phyloP scores from a whole-genome alignment of 2,113 vertebrate species.

The Scartelaos histophorus region DNA sequence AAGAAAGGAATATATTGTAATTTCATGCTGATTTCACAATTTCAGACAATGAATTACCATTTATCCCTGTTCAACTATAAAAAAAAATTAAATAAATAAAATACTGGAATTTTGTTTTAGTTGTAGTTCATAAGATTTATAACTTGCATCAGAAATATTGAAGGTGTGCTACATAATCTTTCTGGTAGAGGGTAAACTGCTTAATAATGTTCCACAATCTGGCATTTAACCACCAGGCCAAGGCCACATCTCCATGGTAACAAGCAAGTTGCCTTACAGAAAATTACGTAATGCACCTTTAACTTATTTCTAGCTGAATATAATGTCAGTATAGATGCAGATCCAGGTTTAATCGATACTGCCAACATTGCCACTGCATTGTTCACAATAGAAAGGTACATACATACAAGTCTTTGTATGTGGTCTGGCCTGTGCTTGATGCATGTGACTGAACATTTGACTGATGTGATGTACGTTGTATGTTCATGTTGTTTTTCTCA shows the following conservation, averaged over 20 bases:
- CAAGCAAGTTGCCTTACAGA: not conserved
- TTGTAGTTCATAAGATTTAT: not conserved
- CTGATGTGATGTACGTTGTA: slow-evolving; percentile 30
- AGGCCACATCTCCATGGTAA: not conserved
- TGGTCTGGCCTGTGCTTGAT: slow-evolving; percentile 46
- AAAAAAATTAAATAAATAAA: no score
- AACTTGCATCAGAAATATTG: no score
- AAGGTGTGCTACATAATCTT: no score
- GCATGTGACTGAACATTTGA: slow-evolving; percentile 46
- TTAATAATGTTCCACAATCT: no score
- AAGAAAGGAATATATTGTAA: not conserved
- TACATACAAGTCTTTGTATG: slow-evolving; percentile 1
- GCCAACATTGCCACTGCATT: not conserved
- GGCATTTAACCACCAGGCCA: no score
- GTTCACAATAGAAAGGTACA: not conserved
- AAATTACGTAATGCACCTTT: not conserved
- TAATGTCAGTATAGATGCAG: not conserved
- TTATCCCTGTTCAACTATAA: not conserved
- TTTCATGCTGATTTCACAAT: not conserved
- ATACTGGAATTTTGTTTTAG: not conserved
- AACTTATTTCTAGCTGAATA: not conserved
- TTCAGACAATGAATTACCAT: not conserved
- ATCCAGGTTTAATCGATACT: not conserved
- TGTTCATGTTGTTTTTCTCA: slow-evolving; percentile 24
- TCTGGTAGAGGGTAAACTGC: no score